phyloP scores from a whole-genome alignment of 30 jellyfish, hydroid and myxozoan species.

The Hydra vulgaris region DNA sequence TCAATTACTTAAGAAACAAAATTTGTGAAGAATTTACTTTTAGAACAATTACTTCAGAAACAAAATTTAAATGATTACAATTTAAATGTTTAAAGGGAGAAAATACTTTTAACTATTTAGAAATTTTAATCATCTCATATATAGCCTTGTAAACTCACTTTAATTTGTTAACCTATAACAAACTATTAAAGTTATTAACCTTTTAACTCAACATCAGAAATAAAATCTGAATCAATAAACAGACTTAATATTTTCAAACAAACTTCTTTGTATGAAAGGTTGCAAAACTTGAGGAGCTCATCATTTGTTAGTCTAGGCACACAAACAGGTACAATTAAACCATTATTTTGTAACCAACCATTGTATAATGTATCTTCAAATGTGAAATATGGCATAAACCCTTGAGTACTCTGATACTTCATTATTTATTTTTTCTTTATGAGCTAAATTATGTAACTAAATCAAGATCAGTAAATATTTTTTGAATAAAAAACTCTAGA shows the following conservation, averaged over 20 bases:
- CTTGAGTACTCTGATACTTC: slow-evolving; percentile 52
- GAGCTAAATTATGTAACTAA: no score
- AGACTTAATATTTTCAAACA: slow-evolving; percentile 29
- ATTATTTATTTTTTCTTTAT: neutral
- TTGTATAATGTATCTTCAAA: slow-evolving; percentile 46
- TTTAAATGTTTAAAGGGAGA: neutral
- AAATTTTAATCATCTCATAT: no score
- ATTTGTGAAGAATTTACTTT: no score
- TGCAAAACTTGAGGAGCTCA: slow-evolving; percentile 13
- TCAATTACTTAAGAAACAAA: no score
- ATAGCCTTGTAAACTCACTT: no score
- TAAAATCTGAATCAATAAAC: slow-evolving; percentile 13
- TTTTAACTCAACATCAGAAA: neutral
- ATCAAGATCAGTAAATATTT: no score
- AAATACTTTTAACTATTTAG: slow-evolving; percentile 16
- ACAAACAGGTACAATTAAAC: slow-evolving; percentile 53
- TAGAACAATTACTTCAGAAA: no score
- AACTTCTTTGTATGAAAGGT: slow-evolving; percentile 36
- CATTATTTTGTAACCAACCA: slow-evolving; percentile 67
- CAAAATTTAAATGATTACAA: neutral
- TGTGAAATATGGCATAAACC: slow-evolving; percentile 12
- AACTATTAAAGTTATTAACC: neutral
- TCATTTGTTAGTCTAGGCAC: slow-evolving; percentile 40
- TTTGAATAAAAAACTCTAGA: no score
- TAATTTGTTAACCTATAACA: neutral